Evolutionary conservation across 2,797 vertebrate species (phyloP), one percentile per base, ranked within the genome.

Genomic region (Neosilurus hyrtlii): DNA sequence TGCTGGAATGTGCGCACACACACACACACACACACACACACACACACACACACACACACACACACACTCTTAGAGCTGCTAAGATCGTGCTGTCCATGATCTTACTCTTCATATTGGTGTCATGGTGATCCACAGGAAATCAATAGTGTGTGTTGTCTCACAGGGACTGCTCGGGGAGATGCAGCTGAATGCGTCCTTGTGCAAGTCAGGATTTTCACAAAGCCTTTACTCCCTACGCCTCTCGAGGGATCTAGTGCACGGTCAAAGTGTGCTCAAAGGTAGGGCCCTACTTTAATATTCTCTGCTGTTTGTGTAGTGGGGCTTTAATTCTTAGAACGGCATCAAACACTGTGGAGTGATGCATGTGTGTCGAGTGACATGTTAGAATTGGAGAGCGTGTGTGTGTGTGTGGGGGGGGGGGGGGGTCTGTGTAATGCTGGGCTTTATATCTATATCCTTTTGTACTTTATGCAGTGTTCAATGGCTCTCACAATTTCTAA

Each of bases 201-300:
- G 97, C 90, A 95, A 91, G 87, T 94, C 96, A 57, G 97, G 97
- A 88, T 98, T 99, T 93, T 96, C 96, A 2, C 96, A 97, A 82
- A 96, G 96, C 79, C 96, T 95, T 90, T 98, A 98, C 92, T 95
- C 96, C 4, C 93, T 95, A 0, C 91, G 95, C 8, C 90, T 98
- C 93, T 95, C 97, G 82, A 96, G 93, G 84, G 96, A 95, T 89
- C 89, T 96, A 91, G 89, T 95, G 90, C 95, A 94, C 93, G 95
- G 95, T 89, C 95, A 94, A 91, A 94, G 91, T 90, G 91, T 96
- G 80, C 94, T 94, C 83, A 96, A 96, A 99, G 97, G 97, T 99
- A 96, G 94, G 94, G 67, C 72, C 71, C 52, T 79, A 62, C 75
- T 86, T 83, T 88, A 85, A 85, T 83, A 83, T 82, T 79, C 72